These are phyloP conservation scores for Threskiornis aethiopicus DNA, from an alignment of 2,797 vertebrate species.

Conservation along the genomic window DNA sequence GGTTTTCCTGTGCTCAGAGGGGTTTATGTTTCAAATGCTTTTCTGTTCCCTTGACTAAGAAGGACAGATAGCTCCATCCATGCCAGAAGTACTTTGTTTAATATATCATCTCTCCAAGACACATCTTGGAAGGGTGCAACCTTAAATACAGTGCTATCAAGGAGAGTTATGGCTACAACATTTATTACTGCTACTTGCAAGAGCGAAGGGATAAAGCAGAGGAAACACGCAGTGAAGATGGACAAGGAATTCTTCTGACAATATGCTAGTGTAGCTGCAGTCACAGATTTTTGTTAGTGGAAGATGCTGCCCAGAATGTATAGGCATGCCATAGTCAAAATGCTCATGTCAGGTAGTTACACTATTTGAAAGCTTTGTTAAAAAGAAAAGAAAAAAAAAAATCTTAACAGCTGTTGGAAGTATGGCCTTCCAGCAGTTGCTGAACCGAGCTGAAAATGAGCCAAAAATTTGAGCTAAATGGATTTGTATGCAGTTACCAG, in stretches of 20 bases:
- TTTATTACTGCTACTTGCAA: constrained; percentile 3
- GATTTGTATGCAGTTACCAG: neutral
- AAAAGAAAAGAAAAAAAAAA: neutral
- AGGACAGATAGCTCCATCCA: neutral
- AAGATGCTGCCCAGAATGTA: neutral
- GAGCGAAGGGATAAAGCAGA: neutral
- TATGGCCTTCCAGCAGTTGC: neutral
- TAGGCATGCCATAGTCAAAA: neutral
- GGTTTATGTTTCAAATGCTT: neutral
- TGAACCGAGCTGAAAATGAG: neutral
- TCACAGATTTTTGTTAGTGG: neutral
- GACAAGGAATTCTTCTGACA: neutral
- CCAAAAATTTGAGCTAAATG: neutral
- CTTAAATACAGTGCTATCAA: constrained; percentile 24
- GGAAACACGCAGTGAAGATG: neutral
- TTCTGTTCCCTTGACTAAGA: neutral
- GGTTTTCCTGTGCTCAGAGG: neutral
- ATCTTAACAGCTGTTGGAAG: neutral
- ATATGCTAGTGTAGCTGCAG: fast-evolving
- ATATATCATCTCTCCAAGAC: neutral
- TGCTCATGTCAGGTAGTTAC: neutral
- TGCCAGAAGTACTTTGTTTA: constrained; percentile 20
- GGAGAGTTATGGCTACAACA: neutral
- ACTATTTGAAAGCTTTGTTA: neutral
- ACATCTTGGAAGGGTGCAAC: constrained; percentile 31